Evolutionary conservation across 2,888 invertebrate genomes (phyloP), one percentile per base, ranked within the genome.

Genomic region (Euplexia lucipara): DNA sequence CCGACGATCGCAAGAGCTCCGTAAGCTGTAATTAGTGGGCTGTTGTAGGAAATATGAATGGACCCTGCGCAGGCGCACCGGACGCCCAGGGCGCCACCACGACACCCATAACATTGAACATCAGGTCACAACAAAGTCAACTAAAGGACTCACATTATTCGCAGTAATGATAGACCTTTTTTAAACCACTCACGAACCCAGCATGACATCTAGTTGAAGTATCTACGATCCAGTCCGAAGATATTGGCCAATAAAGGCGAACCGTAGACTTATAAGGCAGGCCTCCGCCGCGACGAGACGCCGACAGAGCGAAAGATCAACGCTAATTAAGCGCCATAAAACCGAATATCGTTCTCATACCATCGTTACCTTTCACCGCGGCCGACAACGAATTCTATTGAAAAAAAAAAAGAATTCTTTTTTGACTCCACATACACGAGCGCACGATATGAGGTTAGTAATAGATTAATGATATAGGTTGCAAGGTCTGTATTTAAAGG

Each of bases 401-500:
- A 83, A 81, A 83, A 83, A 81, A 81, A 88, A 89, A 61, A 61
- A 52, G 42, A 68, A 53, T 20, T 26, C 14, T 68, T 74, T 72
- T 72, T 52, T 7, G 39, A 87, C 86, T 86, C 85, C 88, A 89
- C 88, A 88, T 89, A 86, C 90, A 88, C 88, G 87, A 90, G 90
- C 88, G 88, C 88, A 88, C 87, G 88, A 83, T 88, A 88, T 88
- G 87, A 85, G 83, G 84, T 81, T 78, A 83, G 91, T 94, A 94
- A 95, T 95, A 95, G 94, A 94, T 95, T 94, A 95, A 95, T 94
- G 94, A 94, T 94, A 93, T 89, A 88, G 92, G 89, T 88, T 89
- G 89, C 86, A 85, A 90, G 88, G 87, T 89, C 90, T 90, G 92
- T 89, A 86, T 91, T 91, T 91, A 90, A 92, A 90, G 87, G 88